Evolutionary conservation across 2,888 invertebrate species (phyloP), one percentile per base, ranked within the genome.

Genomic region (Mesodorylaimus sp.): DNA sequence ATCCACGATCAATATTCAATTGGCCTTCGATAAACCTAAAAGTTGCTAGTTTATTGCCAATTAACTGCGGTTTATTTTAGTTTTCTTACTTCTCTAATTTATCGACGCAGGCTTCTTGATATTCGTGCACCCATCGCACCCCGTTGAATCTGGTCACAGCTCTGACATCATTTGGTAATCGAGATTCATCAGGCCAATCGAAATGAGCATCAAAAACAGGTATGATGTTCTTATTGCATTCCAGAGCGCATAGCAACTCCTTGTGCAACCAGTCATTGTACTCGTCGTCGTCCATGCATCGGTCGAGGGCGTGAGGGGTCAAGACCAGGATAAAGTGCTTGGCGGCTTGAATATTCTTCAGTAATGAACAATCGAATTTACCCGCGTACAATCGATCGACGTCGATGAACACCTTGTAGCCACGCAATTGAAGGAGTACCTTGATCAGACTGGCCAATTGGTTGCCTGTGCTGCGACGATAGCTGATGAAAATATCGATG

Each of bases 251-350:
- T 24, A 52, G 2, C 13, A 36, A 2, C 21, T 39, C 41, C 7
- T 84, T 78, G 70, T 93, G 93, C 50, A 95, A 88, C 93, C 93
- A 95, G 74, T 95, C 93, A 73, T 91, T 91, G 70, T 83, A 79
- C 48, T 91, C 89, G 16, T 71, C 75, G 66, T 95, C 93, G 48
- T 79, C 80, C 58, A 83, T 77, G 69, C 93, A 95, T 61, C 93
- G 77, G 60, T 93, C 89, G 57, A 95, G 73, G 24, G 93, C 86
- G 60, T 81, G 80, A 5, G 88, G 87, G 47, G 93, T 93, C 52
- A 93, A 76, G 48, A 95, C 91, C 54, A 95, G 74, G 56, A 95
- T 74, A 71, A 95, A 95, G 70, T 91, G 83, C 70, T 84, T 85
- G n/a, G 93, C 91, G 66, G 88, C 85, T 58, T 81, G 78, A 66